Percentiles rank a stretch among this genome's conserved stretches.
Conservation (phyloP, 2,888 invertebrate species). For the Aleiodes leptofemur region DNA sequence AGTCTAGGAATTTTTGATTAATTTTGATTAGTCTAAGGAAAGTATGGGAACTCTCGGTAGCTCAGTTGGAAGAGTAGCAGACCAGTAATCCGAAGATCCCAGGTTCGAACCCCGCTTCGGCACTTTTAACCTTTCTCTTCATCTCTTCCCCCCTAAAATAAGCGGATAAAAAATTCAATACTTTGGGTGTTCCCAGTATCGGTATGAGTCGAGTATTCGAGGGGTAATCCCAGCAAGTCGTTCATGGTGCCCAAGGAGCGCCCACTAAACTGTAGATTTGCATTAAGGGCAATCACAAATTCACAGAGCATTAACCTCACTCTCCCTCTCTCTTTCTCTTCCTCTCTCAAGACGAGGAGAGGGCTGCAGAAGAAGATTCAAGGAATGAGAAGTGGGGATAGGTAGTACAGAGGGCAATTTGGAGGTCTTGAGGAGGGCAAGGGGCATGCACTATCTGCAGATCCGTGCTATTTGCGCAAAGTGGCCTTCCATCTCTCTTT, state of each 20-base stretch:
- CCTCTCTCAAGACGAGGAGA: slow-evolving; percentile 35
- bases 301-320: slow-evolving; percentile 65
- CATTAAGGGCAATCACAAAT: slow-evolving; percentile 66
- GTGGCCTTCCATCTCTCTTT: slow-evolving; percentile 56
- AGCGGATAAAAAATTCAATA: slow-evolving; percentile 25
- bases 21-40: no score
- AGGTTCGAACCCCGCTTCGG: no score
- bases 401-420: slow-evolving; percentile 49
- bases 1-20: no score
- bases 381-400: slow-evolving; percentile 51
- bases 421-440: slow-evolving; percentile 54
- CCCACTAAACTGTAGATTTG: slow-evolving; percentile 56
- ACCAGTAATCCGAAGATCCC: no score
- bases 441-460: slow-evolving; percentile 66
- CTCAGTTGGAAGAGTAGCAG: no score
- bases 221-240: slow-evolving; percentile 46
- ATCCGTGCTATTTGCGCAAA: slow-evolving; percentile 70
- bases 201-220: slow-evolving; percentile 24
- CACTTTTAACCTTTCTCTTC: no score
- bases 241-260: slow-evolving; percentile 46
- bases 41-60: no score
- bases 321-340: slow-evolving; percentile 47
- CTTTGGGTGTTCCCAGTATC: slow-evolving; percentile 3
- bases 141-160: no score
- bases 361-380: slow-evolving; percentile 55